Evolutionary conservation across 92 coral and sea anemone species (phyloP), one percentile per base, ranked within the genome.

Genomic region (Parazoanthus atlanticus): DNA sequence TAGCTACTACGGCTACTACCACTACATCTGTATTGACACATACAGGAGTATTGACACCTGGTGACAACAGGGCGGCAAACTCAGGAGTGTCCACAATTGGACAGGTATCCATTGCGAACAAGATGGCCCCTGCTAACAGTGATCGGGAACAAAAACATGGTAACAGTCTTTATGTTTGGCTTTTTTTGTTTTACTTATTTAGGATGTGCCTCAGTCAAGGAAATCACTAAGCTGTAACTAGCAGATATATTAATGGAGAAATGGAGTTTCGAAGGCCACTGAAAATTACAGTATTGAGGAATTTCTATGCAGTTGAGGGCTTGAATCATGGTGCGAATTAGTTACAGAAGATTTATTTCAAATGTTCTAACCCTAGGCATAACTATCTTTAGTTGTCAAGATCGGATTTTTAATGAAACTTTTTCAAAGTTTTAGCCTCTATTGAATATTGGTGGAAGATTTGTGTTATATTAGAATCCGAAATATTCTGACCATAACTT

Each of bases 91-190:
- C 89, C 6, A 34, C 91, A 0, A n/a, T 54, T 5, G 89, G 91
- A 10, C 93, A 93, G 76, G 79, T 92, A 5, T 79, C 91, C 7
- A 85, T 86, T 54, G 79, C 79, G 41, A 67, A 73, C 43, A 93
- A 78, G 89, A 80, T 67, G n/a, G 40, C 83, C 33, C 43, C 81
- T 12, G 43, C 43, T 78, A 94, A 94, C 12, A 89, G 80, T 43
- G 97, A 94, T 33, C 85, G 88, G 30, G 96, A 94, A 4, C 97
- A 91, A 9, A 94, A 92, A 73, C 92, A 93, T 64, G 88, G 97
- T 94, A 65, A 85, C 72, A 36, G 8, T 36, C 25, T 0, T 75
- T 33, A 75, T 52, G 9, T 75, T 74, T 33, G 25, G 43, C 1
- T 33, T 31, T 31, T 36, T 71, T 28, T 9, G 3, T 33, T 16